phyloP scores from a whole-genome alignment of 2,113 vertebrate genomes.

The Bungarus multicinctus region DNA sequence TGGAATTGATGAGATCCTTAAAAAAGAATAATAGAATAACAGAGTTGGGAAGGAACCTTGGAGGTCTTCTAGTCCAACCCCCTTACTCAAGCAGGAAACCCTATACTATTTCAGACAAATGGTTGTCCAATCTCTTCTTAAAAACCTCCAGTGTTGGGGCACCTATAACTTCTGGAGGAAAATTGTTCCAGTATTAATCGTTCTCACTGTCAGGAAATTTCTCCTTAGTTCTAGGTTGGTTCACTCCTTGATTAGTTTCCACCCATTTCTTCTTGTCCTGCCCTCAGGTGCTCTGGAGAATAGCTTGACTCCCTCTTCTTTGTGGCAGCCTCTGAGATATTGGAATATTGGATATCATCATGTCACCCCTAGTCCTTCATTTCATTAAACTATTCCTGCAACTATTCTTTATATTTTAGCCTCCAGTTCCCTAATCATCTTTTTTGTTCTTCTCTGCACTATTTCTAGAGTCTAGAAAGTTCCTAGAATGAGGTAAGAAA shows the following conservation, averaged over 20 bases:
- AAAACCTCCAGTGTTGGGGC: not conserved
- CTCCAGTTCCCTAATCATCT: not conserved
- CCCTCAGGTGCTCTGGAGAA: not conserved
- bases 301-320: not conserved
- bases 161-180: not conserved
- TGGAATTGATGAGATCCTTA: not conserved
- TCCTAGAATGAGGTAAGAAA: not conserved
- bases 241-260: not conserved
- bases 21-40: not conserved
- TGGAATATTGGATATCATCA: not conserved
- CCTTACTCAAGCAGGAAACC: too few species aligned
- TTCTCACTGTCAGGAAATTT: not conserved
- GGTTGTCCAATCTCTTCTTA: not conserved
- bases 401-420: not conserved
- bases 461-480: not conserved
- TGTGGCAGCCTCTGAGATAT: not conserved
- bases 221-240: not conserved
- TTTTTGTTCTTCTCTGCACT: not conserved
- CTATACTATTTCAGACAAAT: too few species aligned
- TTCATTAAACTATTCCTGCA: not conserved
- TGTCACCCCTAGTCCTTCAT: not conserved
- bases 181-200: not conserved
- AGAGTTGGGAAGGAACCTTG: too few species aligned
- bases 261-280: not conserved
- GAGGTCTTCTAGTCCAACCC: too few species aligned